A percentile compares a stretch with the other conserved stretches of the same genome.
Evolutionary conservation across 2,888 invertebrate genomes (phyloP).

Genomic region (Platerodrilus igneus): DNA sequence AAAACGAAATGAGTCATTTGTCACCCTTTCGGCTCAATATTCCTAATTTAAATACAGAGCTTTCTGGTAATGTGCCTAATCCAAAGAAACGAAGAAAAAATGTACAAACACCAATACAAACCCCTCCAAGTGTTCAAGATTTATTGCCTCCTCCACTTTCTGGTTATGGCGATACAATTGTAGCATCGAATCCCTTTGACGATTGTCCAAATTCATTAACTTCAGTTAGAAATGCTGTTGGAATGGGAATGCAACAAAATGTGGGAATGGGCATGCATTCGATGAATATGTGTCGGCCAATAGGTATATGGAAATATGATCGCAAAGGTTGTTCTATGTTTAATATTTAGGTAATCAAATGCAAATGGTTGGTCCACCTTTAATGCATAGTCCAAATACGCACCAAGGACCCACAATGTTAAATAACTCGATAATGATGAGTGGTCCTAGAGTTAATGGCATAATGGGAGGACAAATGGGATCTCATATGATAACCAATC

Average conservation of each 20-base stretch:
- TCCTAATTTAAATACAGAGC: constrained; percentile 43
- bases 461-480: constrained; percentile 45
- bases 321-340: too few species aligned
- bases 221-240: constrained; percentile 39
- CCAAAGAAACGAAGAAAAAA: constrained; percentile 83
- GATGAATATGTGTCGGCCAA: constrained; percentile 58
- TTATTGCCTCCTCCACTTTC: constrained; percentile 81
- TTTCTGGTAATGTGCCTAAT: constrained; percentile 71
- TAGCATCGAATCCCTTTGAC: constrained; percentile 93
- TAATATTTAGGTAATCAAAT: constrained; percentile 27
- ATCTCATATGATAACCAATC: constrained; percentile 56
- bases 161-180: constrained; percentile 89
- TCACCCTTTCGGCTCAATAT: constrained; percentile 46
- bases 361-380: constrained; percentile 44
- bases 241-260: constrained; percentile 43
- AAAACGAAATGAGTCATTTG: constrained; percentile 44
- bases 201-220: constrained; percentile 65
- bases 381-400: constrained; percentile 48
- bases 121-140: constrained; percentile 71
- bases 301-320: too few species aligned
- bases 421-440: constrained; percentile 49
- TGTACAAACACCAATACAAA: constrained; percentile 62
- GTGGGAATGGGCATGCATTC: constrained; percentile 58
- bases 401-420: constrained; percentile 40
- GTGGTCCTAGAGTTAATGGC: constrained; percentile 46